Evolutionary conservation across 2,797 vertebrate species (phyloP).

Genomic region (Rallus crepitans): DNA sequence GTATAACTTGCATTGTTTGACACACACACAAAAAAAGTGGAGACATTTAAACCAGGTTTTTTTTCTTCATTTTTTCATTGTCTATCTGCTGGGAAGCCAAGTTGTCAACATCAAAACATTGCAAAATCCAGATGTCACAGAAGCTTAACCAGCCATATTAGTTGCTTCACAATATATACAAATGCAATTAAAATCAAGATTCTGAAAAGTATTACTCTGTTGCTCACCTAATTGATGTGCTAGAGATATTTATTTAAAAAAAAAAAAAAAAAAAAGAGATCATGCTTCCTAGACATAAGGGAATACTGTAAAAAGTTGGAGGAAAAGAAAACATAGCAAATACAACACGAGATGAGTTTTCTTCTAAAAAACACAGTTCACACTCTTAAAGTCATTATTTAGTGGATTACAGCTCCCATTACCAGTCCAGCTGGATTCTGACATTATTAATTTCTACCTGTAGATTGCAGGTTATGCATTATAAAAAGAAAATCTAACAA

Average conservation of each 20-base stretch:
- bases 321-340: neutral
- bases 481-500: neutral
- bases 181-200: neutral
- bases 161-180: neutral
- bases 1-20: neutral
- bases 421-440: neutral
- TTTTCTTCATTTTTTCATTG: slow-evolving; percentile 8
- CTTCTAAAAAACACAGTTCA: neutral
- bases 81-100: neutral
- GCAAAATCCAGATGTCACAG: slow-evolving; percentile 32
- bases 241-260: neutral
- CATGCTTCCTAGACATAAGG: neutral
- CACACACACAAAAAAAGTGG: neutral
- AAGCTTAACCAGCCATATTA: neutral
- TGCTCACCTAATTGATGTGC: neutral
- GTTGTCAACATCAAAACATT: neutral
- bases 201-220: neutral
- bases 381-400: neutral
- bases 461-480: neutral
- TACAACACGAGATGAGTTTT: neutral
- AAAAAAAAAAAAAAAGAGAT: neutral
- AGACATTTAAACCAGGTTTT: neutral
- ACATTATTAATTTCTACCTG: neutral
- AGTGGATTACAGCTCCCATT: neutral
- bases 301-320: neutral